phyloP scores from a whole-genome alignment of 2,113 vertebrate genomes.

The Hystrix cristata region DNA sequence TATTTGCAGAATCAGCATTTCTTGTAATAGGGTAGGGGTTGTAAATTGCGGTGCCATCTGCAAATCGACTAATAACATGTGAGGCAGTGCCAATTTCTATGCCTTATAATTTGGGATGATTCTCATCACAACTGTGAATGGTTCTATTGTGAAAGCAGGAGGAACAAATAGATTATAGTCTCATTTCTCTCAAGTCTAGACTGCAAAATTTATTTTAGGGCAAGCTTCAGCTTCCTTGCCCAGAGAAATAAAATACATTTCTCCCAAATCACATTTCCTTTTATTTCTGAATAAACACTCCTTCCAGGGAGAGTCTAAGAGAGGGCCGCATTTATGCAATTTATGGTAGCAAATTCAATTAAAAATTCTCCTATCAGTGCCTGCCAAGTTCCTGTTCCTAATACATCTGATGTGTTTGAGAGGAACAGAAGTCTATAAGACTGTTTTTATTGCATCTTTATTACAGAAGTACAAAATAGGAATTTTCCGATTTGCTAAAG shows the following conservation, averaged over 20 bases:
- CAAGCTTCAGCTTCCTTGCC: conserved; percentile 50
- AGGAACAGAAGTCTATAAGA: neutral
- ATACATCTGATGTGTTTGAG: conserved; percentile 42
- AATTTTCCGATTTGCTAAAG: conserved; percentile 64
- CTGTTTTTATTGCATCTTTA: conserved; percentile 29
- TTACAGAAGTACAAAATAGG: conserved; percentile 42
- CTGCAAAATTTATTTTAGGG: conserved; percentile 57
- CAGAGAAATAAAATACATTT: conserved; percentile 71
- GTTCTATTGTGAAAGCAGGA: conserved; percentile 58
- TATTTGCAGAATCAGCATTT: conserved; percentile 56
- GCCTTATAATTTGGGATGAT: conserved; percentile 77
- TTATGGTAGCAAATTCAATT: conserved; percentile 64
- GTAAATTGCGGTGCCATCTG: conserved; percentile 66
- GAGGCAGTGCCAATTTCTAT: conserved; percentile 58
- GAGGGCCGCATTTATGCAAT: conserved; percentile 37
- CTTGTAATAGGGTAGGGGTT: neutral
- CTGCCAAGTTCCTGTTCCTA: conserved; percentile 65
- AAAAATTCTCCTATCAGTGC: conserved; percentile 56
- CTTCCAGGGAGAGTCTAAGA: conserved; percentile 42
- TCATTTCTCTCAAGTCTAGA: conserved; percentile 59
- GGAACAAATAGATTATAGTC: conserved; percentile 36
- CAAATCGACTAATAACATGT: conserved; percentile 73
- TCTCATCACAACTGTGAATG: conserved; percentile 52
- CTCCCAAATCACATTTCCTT: conserved; percentile 72
- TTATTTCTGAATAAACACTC: conserved; percentile 57